phyloP scores from a whole-genome alignment of 2,113 vertebrate genomes.

The Antechinus stuartii region DNA sequence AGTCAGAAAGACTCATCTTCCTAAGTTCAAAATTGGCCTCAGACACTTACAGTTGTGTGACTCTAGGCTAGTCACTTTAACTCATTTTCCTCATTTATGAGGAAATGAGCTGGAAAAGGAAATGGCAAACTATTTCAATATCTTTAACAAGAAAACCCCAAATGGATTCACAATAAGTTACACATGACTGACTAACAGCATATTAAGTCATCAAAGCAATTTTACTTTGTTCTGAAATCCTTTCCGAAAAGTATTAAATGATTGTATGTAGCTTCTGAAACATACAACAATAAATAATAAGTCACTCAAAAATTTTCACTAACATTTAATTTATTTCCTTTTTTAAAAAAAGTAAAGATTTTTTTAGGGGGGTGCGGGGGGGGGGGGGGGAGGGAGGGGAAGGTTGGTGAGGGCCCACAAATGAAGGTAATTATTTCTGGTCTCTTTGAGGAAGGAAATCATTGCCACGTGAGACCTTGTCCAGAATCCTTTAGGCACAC shows the following conservation, averaged over 20 bases:
- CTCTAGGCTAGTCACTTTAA: background rate
- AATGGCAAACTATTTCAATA: background rate
- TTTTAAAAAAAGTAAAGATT: conserved; percentile 3
- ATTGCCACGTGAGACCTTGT: background rate
- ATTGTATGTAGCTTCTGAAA: background rate
- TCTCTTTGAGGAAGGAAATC: background rate
- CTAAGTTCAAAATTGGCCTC: background rate
- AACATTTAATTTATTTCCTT: conserved; percentile 47
- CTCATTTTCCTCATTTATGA: background rate
- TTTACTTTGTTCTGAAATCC: conserved; percentile 25
- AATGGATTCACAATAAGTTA: background rate
- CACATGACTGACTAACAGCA: background rate
- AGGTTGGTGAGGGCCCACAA: conserved; percentile 13
- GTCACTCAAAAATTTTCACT: conserved; percentile 28
- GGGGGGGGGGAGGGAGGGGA: background rate
- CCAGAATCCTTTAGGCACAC: background rate
- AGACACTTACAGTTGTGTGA: background rate
- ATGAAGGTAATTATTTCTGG: background rate
- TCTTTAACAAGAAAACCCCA: background rate
- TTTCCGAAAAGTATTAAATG: conserved; percentile 11
- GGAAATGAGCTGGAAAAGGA: background rate
- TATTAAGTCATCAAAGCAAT: background rate
- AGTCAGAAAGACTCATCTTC: background rate
- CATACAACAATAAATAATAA: background rate
- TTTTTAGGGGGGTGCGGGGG: background rate